These are phyloP conservation scores for Pavo muticus DNA, from an alignment of 2,113 vertebrate genomes.

Conservation along the genomic window DNA sequence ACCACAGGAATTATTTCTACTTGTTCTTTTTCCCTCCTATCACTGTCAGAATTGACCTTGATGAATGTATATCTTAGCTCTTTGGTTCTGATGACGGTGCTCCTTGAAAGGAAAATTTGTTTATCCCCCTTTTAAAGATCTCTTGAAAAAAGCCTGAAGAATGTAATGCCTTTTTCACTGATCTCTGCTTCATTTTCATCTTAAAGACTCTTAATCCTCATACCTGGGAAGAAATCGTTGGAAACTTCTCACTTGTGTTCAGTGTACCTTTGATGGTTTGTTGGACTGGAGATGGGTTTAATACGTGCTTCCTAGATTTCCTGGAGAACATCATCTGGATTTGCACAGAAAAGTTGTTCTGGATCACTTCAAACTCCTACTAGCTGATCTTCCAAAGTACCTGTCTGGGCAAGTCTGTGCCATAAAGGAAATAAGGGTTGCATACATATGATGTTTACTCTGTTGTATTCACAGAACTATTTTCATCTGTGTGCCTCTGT, in stretches of 20 bases:
- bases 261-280: not conserved
- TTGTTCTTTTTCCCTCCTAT: not conserved
- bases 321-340: not conserved
- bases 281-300: not conserved
- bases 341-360: not conserved
- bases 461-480: not conserved
- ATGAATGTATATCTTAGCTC: not conserved
- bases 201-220: constrained; percentile 9
- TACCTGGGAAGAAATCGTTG: not conserved
- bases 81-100: not conserved
- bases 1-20: not conserved
- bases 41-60: not conserved
- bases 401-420: not conserved
- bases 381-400: not conserved
- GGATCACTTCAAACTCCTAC: not conserved
- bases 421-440: not conserved
- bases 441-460: not conserved
- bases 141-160: not conserved
- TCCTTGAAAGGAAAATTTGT: not conserved
- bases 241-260: not conserved
- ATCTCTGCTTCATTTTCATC: not conserved
- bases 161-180: not conserved
- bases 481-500: not conserved
- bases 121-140: not conserved
- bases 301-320: not conserved